Percentiles rank a stretch among this genome's conserved stretches.
phyloP scores from a whole-genome alignment of 2,113 vertebrate genomes.

The Phalacrocorax brasilianus region DNA sequence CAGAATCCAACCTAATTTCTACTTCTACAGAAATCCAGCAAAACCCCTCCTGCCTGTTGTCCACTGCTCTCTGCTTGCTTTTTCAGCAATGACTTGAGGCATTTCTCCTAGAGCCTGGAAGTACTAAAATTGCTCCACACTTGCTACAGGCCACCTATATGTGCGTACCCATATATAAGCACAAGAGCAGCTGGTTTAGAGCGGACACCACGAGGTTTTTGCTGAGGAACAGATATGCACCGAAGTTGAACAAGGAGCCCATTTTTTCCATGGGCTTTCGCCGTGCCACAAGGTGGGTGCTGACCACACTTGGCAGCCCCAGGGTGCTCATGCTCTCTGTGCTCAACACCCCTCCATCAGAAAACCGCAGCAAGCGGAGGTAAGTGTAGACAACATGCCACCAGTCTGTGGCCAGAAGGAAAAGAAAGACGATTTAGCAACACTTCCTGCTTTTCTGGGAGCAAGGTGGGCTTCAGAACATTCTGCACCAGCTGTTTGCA shows the following conservation, averaged over 20 bases:
- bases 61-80: not conserved
- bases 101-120: not conserved
- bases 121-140: not conserved
- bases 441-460: not conserved
- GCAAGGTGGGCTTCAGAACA: not conserved
- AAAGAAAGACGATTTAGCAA: not conserved
- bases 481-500: not conserved
- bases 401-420: not conserved
- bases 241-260: not conserved
- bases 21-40: not conserved
- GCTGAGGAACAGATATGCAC: not conserved
- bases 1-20: not conserved
- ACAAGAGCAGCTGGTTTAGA: not conserved
- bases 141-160: rapidly evolving
- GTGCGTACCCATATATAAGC: not conserved
- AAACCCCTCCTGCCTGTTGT: not conserved
- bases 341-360: not conserved
- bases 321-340: not conserved
- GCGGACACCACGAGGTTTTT: not conserved
- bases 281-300: not conserved
- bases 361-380: not conserved
- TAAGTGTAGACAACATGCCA: not conserved
- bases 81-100: not conserved
- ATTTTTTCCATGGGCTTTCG: not conserved
- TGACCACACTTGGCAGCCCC: not conserved